phyloP scores from a whole-genome alignment of 53 echinoderm and acorn worm genomes.

The Echinarachnius parma region DNA sequence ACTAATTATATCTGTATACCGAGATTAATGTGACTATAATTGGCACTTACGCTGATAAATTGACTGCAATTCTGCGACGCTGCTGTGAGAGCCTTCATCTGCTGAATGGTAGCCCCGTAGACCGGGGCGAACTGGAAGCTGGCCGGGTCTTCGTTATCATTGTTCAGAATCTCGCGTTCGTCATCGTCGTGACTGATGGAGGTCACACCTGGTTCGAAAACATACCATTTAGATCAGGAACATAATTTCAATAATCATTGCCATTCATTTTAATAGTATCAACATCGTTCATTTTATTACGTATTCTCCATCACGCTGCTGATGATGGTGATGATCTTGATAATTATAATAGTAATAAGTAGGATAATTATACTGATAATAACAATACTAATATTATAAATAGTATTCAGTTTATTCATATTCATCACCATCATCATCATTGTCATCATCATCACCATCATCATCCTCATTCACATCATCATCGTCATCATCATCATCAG shows the following conservation, averaged over 20 bases:
- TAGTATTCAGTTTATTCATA: no score
- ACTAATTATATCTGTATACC: no score
- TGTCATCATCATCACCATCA: no score
- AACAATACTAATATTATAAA: neutral
- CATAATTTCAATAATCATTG: no score
- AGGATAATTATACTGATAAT: conserved; percentile 5
- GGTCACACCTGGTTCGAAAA: conserved; percentile 5
- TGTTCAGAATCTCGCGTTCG: neutral
- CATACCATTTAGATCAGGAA: no score
- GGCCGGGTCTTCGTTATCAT: conserved; percentile 26
- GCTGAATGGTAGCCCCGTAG: conserved; percentile 14
- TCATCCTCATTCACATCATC: no score
- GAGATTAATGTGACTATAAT: no score
- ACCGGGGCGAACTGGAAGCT: conserved; percentile 15
- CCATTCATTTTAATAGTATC: no score
- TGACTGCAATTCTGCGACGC: conserved; percentile 38
- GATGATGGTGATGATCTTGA: neutral
- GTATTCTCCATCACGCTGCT: neutral
- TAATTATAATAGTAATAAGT: neutral
- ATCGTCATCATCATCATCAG: no score
- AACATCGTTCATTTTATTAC: neutral
- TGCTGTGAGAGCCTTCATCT: conserved; percentile 46
- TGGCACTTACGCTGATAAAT: conserved; percentile 39
- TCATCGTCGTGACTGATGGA: conserved; percentile 9
- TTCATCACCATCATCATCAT: no score